Evolutionary conservation across 2,113 vertebrate genomes (phyloP).

Genomic region (Elaphurus davidianus): DNA sequence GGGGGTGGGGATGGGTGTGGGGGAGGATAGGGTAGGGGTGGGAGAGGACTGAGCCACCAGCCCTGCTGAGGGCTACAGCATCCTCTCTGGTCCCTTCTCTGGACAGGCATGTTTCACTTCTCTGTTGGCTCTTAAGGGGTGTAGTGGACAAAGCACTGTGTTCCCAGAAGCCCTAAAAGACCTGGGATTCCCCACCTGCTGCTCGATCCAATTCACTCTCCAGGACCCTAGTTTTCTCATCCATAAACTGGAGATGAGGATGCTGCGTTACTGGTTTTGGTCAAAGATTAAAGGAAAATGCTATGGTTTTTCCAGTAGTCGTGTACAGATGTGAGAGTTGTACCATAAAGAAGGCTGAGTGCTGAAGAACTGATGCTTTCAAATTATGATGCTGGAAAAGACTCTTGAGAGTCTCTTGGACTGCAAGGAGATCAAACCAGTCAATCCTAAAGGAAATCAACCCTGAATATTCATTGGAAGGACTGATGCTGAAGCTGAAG

Average conservation of each 20-base stretch:
- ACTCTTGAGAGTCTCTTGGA: not conserved
- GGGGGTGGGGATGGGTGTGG: no score
- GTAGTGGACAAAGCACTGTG: not conserved
- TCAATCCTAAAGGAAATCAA: not conserved
- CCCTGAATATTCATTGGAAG: not conserved
- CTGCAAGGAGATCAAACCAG: not conserved
- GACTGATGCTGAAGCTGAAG: not conserved
- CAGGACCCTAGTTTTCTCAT: not conserved
- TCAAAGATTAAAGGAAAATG: not conserved
- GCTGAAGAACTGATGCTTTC: not conserved
- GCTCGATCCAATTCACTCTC: not conserved
- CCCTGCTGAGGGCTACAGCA: not conserved
- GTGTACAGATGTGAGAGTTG: not conserved
- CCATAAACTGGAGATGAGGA: not conserved
- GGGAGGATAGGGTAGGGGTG: not conserved
- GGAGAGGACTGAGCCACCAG: not conserved
- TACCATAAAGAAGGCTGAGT: not conserved
- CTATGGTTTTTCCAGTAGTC: not conserved
- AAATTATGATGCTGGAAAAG: not conserved
- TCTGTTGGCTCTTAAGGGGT: no score
- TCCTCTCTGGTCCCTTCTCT: not conserved
- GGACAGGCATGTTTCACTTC: not conserved
- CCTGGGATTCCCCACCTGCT: accelerated
- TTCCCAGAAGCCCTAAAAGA: not conserved
- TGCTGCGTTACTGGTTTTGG: not conserved